These are phyloP conservation scores for Aselliscus stoliczkanus DNA, from an alignment of 2,797 vertebrate species.

Conservation along the genomic window DNA sequence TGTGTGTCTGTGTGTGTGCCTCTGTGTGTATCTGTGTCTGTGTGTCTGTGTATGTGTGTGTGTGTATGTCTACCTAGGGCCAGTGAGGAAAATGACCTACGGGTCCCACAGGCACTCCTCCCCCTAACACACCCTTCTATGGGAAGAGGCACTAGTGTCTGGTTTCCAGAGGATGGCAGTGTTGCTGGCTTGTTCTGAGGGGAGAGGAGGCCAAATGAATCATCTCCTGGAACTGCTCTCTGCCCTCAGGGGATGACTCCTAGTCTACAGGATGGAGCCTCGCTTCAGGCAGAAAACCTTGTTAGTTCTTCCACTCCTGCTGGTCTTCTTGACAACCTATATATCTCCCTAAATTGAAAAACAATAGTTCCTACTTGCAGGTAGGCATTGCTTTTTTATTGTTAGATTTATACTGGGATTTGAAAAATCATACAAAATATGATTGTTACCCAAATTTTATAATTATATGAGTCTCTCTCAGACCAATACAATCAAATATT, in stretches of 20 bases:
- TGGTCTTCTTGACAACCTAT: not conserved
- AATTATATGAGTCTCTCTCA: not conserved
- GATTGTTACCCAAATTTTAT: not conserved
- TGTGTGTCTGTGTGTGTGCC: no score
- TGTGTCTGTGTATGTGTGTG: not conserved
- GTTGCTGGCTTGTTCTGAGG: not conserved
- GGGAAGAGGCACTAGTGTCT: fast-evolving
- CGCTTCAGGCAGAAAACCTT: not conserved
- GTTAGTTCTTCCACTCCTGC: not conserved
- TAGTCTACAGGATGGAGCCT: not conserved
- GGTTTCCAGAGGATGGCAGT: not conserved
- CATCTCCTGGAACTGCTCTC: not conserved
- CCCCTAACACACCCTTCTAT: fast-evolving
- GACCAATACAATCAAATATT: not conserved
- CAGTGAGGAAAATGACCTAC: not conserved
- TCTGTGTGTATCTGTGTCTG: not conserved
- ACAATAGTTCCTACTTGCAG: not conserved
- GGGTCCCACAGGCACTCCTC: fast-evolving
- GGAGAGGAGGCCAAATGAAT: not conserved
- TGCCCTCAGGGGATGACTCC: not conserved
- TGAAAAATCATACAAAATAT: not conserved
- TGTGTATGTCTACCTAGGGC: not conserved
- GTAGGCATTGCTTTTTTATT: not conserved
- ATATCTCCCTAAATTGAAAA: not conserved
- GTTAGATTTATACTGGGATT: not conserved